Percentiles rank a stretch among this genome's conserved stretches.
Conservation (phyloP, 2,888 invertebrate species). For the Leptinotarsa tumamoca region DNA sequence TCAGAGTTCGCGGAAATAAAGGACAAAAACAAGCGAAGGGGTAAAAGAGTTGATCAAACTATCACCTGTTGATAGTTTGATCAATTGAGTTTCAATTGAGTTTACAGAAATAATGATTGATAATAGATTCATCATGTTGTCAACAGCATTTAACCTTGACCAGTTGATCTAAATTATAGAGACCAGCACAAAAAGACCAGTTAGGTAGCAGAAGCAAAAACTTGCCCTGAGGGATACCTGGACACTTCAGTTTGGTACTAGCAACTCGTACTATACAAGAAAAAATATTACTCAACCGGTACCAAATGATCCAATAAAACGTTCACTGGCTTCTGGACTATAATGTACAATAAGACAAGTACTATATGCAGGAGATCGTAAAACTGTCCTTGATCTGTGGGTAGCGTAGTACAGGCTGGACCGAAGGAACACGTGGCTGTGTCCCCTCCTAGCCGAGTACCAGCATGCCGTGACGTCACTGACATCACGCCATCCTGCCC, state of each 20-base stretch:
- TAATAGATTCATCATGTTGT: too few relatives aligned
- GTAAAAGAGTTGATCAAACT: too few relatives aligned
- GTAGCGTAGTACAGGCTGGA: constrained; percentile 65
- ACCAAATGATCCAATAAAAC: constrained; percentile 3
- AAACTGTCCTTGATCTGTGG: constrained; percentile 68
- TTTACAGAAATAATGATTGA: too few relatives aligned
- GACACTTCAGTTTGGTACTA: background rate
- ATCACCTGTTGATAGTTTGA: too few relatives aligned
- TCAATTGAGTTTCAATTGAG: too few relatives aligned
- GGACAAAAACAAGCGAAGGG: too few relatives aligned
- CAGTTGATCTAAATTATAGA: too few relatives aligned
- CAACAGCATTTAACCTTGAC: too few relatives aligned
- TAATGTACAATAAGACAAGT: constrained; percentile 62
- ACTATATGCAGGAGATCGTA: constrained; percentile 66
- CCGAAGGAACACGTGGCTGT: constrained; percentile 64
- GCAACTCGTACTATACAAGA: background rate
- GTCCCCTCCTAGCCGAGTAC: constrained; percentile 49
- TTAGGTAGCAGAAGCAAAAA: too few relatives aligned
- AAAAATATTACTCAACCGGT: background rate
- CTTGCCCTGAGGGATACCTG: background rate
- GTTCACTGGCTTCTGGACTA: constrained; percentile 16
- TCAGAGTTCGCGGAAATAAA: too few relatives aligned
- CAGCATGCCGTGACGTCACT: constrained; percentile 61
- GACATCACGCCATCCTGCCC: constrained; percentile 64
- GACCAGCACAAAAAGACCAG: too few relatives aligned